phyloP scores from a whole-genome alignment of 1,140 invertebrate species.

The Meloidogyne chitwoodi region DNA sequence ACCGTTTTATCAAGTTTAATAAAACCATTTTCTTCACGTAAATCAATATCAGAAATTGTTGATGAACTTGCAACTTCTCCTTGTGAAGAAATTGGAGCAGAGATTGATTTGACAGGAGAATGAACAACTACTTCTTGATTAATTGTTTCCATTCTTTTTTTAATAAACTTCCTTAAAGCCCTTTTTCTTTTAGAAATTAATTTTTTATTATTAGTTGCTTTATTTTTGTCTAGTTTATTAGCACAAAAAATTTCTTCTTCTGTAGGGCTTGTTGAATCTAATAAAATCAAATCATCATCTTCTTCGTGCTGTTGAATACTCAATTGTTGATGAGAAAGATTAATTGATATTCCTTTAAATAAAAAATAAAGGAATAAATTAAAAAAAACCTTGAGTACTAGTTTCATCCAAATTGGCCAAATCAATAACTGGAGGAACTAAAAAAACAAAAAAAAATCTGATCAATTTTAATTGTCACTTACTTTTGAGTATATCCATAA shows the following conservation, averaged over 20 bases:
- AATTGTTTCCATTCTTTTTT: too few relatives aligned
- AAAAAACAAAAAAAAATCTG: background rate
- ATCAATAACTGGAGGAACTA: conserved; percentile 8
- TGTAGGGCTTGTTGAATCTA: too few relatives aligned
- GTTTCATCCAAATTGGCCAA: background rate
- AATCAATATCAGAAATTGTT: background rate
- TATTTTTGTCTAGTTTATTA: too few relatives aligned
- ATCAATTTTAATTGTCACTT: background rate
- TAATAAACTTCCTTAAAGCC: too few relatives aligned
- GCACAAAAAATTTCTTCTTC: too few relatives aligned
- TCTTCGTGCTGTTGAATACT: too few relatives aligned
- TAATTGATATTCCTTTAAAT: background rate
- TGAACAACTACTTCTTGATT: too few relatives aligned
- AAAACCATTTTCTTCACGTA: background rate
- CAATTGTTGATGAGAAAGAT: background rate
- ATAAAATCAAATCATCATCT: too few relatives aligned
- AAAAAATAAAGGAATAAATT: too few relatives aligned
- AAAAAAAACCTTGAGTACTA: background rate
- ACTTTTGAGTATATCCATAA: conserved; percentile 19
- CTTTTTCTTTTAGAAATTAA: too few relatives aligned
- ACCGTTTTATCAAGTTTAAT: background rate
- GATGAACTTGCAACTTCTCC: background rate
- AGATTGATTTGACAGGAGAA: too few relatives aligned
- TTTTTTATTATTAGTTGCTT: too few relatives aligned
- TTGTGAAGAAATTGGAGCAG: background rate